Evolutionary conservation across 2,113 vertebrate genomes (phyloP).

Genomic region (Motacilla tschutschensis): DNA sequence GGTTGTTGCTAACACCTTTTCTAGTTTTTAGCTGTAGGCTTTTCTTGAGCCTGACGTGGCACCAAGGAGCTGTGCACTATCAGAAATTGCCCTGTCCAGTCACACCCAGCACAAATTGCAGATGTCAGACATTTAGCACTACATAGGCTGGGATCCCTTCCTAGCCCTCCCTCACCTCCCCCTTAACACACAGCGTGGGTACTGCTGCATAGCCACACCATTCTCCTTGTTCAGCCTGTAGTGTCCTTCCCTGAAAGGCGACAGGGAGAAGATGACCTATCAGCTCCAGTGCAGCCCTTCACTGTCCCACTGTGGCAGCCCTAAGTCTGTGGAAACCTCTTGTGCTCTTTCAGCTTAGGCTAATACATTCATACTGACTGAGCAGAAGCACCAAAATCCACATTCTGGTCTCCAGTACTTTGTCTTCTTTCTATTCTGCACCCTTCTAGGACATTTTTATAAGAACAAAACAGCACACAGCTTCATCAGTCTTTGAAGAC

Average conservation of each 20-base stretch:
- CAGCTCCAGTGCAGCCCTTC: background rate
- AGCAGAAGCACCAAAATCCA: background rate
- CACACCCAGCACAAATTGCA: background rate
- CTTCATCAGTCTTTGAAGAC: background rate
- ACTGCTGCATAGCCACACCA: background rate
- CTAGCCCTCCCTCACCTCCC: background rate
- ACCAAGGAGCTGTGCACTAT: background rate
- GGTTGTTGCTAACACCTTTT: background rate
- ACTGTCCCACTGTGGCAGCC: background rate
- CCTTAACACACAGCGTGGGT: accelerated
- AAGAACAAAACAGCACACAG: background rate
- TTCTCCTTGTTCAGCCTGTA: background rate
- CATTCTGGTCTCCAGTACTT: background rate
- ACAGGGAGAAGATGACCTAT: background rate
- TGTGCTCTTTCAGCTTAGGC: background rate
- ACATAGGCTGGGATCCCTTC: background rate
- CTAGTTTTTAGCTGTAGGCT: background rate
- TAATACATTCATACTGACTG: background rate
- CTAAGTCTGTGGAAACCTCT: background rate
- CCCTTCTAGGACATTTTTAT: background rate
- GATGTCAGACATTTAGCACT: background rate
- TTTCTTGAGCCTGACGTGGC: background rate
- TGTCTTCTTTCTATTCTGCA: background rate
- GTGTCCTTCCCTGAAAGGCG: background rate
- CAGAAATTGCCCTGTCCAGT: background rate